These are phyloP conservation scores for Salarias fasciatus DNA, from an alignment of 2,797 vertebrate genomes.

Conservation along the genomic window DNA sequence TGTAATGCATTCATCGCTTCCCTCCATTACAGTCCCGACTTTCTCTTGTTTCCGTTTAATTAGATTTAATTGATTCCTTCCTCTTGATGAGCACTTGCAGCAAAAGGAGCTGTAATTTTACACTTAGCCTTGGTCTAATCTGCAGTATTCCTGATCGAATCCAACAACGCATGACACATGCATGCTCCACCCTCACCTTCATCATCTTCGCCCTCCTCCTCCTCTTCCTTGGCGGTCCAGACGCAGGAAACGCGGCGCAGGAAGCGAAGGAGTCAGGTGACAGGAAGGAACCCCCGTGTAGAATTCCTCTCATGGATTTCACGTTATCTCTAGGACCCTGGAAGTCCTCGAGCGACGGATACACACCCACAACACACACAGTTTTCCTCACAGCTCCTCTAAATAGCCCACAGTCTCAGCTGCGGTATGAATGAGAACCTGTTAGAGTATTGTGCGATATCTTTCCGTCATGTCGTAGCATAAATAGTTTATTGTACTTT, in stretches of 20 bases:
- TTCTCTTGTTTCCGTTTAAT: background rate
- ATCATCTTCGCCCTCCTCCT: constrained; percentile 1
- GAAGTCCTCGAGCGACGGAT: constrained; percentile 62
- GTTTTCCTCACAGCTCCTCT: constrained; percentile 23
- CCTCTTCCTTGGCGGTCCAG: constrained; percentile 49
- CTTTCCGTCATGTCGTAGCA: too few relatives aligned
- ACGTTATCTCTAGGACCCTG: constrained; percentile 62
- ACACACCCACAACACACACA: constrained; percentile 55
- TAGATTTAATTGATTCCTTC: background rate
- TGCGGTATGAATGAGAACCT: constrained; percentile 28
- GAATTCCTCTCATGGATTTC: constrained; percentile 71
- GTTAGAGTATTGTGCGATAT: constrained; percentile 1
- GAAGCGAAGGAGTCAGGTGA: constrained; percentile 78
- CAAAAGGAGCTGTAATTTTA: background rate
- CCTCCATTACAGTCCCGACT: constrained; percentile 9
- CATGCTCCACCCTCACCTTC: constrained; percentile 7
- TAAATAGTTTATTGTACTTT: too few relatives aligned
- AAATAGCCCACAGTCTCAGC: constrained; percentile 47
- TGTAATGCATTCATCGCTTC: constrained; percentile 7
- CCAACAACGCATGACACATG: too few relatives aligned
- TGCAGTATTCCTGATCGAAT: background rate
- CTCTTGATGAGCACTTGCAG: background rate
- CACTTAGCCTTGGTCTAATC: background rate
- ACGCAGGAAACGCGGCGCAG: constrained; percentile 57
- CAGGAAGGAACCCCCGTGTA: constrained; percentile 67